Evolutionary conservation across 2,888 invertebrate genomes (phyloP).

Genomic region (Drosophila maculinotata): DNA sequence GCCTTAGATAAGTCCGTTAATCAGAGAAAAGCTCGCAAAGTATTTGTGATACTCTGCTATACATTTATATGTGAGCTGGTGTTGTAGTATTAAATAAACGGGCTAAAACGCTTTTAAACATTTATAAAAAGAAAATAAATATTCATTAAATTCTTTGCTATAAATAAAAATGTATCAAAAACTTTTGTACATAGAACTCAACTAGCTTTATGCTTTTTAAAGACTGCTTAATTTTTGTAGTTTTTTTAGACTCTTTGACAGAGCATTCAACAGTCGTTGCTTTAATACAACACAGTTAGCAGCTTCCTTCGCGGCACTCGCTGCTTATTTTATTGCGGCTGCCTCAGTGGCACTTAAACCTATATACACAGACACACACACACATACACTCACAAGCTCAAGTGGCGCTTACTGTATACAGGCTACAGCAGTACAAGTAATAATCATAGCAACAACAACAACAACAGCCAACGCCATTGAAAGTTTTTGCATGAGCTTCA

Average conservation of each 20-base stretch:
- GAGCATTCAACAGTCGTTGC: constrained; percentile 27
- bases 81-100: no score
- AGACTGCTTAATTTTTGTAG: no score
- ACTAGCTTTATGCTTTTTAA: no score
- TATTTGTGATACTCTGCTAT: no score
- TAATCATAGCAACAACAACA: constrained; percentile 56
- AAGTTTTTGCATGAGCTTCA: constrained; percentile 64
- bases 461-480: constrained; percentile 58
- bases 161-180: no score
- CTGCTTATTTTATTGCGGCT: constrained; percentile 64
- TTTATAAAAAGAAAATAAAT: no score
- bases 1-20: not conserved
- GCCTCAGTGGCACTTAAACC: constrained; percentile 52
- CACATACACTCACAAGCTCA: constrained; percentile 27
- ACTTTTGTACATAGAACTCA: no score
- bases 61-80: no score
- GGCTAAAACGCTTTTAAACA: no score
- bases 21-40: no score
- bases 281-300: not conserved
- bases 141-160: no score
- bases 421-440: constrained; percentile 52
- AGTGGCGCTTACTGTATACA: constrained; percentile 47
- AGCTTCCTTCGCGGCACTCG: constrained; percentile 24
- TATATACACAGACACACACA: constrained; percentile 13
- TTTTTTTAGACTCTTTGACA: not conserved